Conservation (phyloP, 2,888 invertebrate genomes). For the Stramonita haemastoma region DNA sequence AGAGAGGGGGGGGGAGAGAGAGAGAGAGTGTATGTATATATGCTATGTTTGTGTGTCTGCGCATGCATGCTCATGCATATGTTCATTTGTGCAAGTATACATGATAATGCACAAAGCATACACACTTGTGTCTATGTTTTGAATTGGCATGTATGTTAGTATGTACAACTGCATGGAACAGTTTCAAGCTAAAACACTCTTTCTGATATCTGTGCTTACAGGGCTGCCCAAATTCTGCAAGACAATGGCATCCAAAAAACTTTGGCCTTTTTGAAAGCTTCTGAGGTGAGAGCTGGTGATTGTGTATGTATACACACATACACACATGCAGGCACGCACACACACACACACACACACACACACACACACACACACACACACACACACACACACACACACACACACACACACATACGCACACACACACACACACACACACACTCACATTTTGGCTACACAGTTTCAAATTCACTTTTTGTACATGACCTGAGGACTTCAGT, state of each 20-base stretch:
- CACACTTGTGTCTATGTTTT: no score
- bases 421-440: no score
- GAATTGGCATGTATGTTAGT: no score
- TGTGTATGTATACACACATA: background rate
- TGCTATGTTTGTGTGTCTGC: background rate
- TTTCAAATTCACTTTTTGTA: no score
- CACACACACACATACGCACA: slow-evolving; percentile 11
- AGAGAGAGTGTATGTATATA: slow-evolving; percentile 1
- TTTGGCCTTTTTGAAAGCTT: slow-evolving; percentile 77
- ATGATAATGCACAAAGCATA: no score
- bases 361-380: slow-evolving; percentile 23
- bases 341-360: background rate
- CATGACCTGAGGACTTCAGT: no score
- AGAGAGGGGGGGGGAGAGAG: background rate
- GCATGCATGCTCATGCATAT: slow-evolving; percentile 3
- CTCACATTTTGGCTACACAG: no score
- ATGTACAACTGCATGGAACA: no score
- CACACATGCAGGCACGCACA: background rate
- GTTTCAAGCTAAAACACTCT: no score
- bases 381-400: slow-evolving; percentile 23
- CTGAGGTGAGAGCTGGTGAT: slow-evolving; percentile 66
- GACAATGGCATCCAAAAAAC: slow-evolving; percentile 80
- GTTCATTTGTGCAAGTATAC: background rate
- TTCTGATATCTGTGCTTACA: slow-evolving; percentile 48
- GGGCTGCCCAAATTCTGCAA: slow-evolving; percentile 80